Evolutionary conservation across 2,888 invertebrate genomes (phyloP).

Genomic region (Acrobasis consociella): DNA sequence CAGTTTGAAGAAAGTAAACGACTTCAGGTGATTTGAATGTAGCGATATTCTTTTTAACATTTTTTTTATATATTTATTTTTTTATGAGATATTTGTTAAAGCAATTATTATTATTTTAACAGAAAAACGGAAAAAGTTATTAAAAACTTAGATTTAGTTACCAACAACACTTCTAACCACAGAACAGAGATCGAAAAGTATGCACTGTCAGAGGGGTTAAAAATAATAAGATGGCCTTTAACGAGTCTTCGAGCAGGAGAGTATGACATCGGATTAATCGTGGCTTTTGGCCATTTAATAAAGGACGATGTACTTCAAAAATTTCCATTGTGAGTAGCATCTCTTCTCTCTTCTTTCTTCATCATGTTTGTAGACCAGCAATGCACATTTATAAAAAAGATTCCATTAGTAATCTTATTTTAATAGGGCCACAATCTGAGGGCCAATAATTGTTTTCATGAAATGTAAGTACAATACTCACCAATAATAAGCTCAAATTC

Average conservation of each 20-base stretch:
- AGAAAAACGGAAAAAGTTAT: constrained; percentile 81
- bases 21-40: constrained; percentile 81
- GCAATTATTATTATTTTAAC: constrained; percentile 38
- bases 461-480: too few relatives aligned
- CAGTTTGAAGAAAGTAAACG: constrained; percentile 86
- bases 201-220: constrained; percentile 84
- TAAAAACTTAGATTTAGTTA: constrained; percentile 86
- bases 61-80: background rate
- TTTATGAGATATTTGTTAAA: background rate
- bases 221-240: constrained; percentile 86
- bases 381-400: too few relatives aligned
- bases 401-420: too few relatives aligned
- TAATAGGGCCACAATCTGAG: too few relatives aligned
- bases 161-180: constrained; percentile 82
- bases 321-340: constrained; percentile 89
- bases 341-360: background rate
- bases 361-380: too few relatives aligned
- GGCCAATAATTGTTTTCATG: too few relatives aligned
- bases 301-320: constrained; percentile 87
- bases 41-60: background rate
- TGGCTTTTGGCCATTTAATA: constrained; percentile 96
- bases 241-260: constrained; percentile 59
- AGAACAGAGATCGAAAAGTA: constrained; percentile 86
- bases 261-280: constrained; percentile 94
- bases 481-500: too few relatives aligned